phyloP scores from a whole-genome alignment of 2,113 vertebrate genomes.

The Cebidichthys violaceus region DNA sequence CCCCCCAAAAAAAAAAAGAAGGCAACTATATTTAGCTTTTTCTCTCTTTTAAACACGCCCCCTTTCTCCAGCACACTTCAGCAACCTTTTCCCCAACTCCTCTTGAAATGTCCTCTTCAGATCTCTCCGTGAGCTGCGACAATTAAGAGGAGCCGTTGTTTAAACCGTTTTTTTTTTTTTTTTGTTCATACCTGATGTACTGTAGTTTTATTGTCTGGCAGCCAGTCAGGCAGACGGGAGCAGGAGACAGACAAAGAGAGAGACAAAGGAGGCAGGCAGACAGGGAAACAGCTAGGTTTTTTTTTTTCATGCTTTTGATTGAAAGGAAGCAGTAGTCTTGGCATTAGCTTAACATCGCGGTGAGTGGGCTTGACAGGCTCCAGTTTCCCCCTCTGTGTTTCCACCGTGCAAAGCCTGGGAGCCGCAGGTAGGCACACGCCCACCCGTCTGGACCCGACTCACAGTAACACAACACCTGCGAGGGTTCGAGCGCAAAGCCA shows the following conservation, averaged over 20 bases:
- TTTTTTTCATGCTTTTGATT: slow-evolving; percentile 54
- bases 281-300: slow-evolving; percentile 7
- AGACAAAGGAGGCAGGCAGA: slow-evolving; percentile 25
- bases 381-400: slow-evolving; percentile 51
- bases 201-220: slow-evolving; percentile 54
- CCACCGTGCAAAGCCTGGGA: slow-evolving; percentile 33
- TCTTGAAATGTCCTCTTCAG: slow-evolving; percentile 41
- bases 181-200: slow-evolving; percentile 39
- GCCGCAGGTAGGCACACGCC: slow-evolving; percentile 67
- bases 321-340: slow-evolving; percentile 71
- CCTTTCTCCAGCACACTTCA: slow-evolving; percentile 8
- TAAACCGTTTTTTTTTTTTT: slow-evolving; percentile 35
- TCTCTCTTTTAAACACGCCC: neutral
- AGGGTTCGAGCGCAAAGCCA: slow-evolving; percentile 32
- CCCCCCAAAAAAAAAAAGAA: slow-evolving; percentile 37
- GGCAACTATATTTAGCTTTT: neutral
- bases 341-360: slow-evolving; percentile 62
- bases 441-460: slow-evolving; percentile 48
- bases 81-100: slow-evolving; percentile 26
- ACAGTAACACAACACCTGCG: slow-evolving; percentile 59
- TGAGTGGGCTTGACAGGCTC: slow-evolving; percentile 63
- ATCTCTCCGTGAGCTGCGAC: slow-evolving; percentile 23
- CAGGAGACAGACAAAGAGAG: slow-evolving; percentile 44
- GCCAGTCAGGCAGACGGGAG: slow-evolving; percentile 50
- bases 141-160: slow-evolving; percentile 46